Evolutionary conservation across 2,888 invertebrate genomes (phyloP), one percentile per base, ranked within the genome.

Genomic region (Drosophila eohydei): DNA sequence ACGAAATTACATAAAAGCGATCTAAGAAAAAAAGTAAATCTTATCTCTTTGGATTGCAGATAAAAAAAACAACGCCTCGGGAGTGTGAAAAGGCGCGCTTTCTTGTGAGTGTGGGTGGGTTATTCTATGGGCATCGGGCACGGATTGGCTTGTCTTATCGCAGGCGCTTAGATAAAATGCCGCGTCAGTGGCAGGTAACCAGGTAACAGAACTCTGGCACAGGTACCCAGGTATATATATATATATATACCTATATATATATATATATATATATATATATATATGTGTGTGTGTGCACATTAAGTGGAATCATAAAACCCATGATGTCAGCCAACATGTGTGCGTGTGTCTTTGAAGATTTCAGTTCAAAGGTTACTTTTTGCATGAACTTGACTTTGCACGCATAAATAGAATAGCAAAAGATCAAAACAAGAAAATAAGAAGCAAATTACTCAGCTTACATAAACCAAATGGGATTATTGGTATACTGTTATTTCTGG

Each of bases 141-240:
- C 11, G 40, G 40, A 68, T 61, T 52, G 44, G 30, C 28, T 44
- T 62, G 38, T 56, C 58, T 74, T 74, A 74, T 74, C 74, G 57
- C 75, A 71, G 71, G 71, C 74, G 75, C 75, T 58, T 74, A 75
- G 75, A 71, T 75, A 75, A 75, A 75, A 34, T 28, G 66, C 40
- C 55, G 61, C 64, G 41, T 71, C 61, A 65, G 60, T 61, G 48
- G 43, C 69, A 67, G 66, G 62, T 58, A 61, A 38, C 36, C 52
- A 38, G 50, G 28, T n/a, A 40, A 36, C 40, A 30, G 8, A 21
- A 16, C 40, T 16, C 14, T 1, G 43, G 46, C 12, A 30, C 38
- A 55, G 41, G 55, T 55, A 55, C 43, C 38, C 59, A 44, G 41
- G 59, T 26, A 36, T 28, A 70, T 52, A 8, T 16, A 8, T n/a